Evolutionary conservation across 2,113 vertebrate genomes (phyloP).

Genomic region (Sinosuthora webbiana): DNA sequence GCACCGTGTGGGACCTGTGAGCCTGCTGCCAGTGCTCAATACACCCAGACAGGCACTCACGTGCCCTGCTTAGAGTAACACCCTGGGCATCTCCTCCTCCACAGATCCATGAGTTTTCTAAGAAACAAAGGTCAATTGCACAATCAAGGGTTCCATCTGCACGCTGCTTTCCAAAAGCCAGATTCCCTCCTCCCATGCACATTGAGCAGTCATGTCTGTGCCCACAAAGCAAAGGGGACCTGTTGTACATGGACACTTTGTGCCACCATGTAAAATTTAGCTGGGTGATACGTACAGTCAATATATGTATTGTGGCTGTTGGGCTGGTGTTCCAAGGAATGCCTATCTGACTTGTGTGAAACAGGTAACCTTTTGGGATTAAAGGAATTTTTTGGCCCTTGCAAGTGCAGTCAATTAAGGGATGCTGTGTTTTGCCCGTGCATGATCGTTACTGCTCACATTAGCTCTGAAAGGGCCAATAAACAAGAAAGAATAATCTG

Average conservation of each 20-base stretch:
- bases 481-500: conserved; percentile 1
- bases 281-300: fast-evolving
- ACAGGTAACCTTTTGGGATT: background rate
- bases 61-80: background rate
- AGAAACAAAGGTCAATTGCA: background rate
- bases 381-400: background rate
- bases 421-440: background rate
- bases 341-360: background rate
- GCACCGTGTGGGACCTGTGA: fast-evolving
- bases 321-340: background rate
- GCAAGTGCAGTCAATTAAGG: background rate
- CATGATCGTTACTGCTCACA: background rate
- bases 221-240: background rate
- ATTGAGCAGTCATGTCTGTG: background rate
- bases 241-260: background rate
- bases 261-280: background rate
- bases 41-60: background rate
- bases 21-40: background rate
- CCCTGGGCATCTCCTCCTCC: background rate
- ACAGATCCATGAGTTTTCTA: background rate
- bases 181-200: background rate
- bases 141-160: background rate
- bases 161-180: background rate
- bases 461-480: background rate
- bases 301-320: fast-evolving